Conservation (phyloP, 2,797 vertebrate species). For the Euphonia xanthogaster region DNA sequence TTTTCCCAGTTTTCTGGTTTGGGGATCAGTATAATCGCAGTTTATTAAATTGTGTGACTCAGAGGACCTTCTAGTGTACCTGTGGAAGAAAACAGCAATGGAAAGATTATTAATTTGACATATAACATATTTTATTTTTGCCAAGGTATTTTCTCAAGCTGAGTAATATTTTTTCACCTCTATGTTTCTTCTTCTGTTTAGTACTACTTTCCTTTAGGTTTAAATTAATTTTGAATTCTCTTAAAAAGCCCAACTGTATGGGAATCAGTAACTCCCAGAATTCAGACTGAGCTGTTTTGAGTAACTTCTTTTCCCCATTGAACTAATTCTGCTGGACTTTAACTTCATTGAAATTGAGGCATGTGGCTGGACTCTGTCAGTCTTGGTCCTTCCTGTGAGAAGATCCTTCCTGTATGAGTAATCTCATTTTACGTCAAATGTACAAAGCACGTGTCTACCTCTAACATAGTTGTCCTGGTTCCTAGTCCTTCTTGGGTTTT, state of each 20-base stretch:
- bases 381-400: background rate
- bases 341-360: background rate
- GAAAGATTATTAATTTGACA: background rate
- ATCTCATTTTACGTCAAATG: background rate
- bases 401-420: background rate
- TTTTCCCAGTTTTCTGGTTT: background rate
- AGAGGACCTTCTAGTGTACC: background rate
- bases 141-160: background rate
- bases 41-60: background rate
- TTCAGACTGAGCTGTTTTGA: background rate
- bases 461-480: background rate
- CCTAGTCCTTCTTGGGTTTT: background rate
- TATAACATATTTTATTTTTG: background rate
- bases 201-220: background rate
- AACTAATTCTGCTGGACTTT: background rate
- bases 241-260: background rate
- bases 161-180: background rate
- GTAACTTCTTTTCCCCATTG: background rate
- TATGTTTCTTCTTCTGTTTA: background rate
- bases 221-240: background rate
- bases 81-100: background rate
- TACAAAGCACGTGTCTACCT: background rate
- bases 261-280: background rate
- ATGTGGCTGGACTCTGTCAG: background rate
- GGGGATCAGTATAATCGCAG: background rate